Evolutionary conservation across 2,113 vertebrate genomes (phyloP).

Genomic region (Proteles cristata): DNA sequence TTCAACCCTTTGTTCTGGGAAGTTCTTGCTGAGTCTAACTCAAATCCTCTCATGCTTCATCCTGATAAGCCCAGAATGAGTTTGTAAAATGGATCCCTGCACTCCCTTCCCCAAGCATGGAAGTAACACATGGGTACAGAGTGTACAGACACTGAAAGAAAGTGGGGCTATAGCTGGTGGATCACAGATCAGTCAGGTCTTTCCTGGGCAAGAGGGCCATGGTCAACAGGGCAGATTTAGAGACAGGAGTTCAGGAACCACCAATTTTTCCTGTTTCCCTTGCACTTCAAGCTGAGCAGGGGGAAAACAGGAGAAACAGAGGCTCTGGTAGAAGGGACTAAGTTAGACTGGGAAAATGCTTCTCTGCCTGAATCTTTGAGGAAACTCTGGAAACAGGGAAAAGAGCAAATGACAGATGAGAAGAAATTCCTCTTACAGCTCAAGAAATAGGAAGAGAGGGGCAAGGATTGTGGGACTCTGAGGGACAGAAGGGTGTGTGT

Average conservation of each 20-base stretch:
- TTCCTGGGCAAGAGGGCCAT: too few species aligned
- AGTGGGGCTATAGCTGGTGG: too few species aligned
- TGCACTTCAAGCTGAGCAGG: too few species aligned
- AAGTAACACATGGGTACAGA: neutral
- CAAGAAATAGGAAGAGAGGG: neutral
- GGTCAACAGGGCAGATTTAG: too few species aligned
- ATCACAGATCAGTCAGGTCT: too few species aligned
- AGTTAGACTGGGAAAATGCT: neutral
- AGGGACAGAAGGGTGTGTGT: too few species aligned
- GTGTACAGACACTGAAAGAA: too few species aligned
- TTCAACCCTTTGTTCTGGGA: neutral
- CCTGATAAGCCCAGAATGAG: neutral
- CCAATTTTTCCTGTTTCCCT: neutral
- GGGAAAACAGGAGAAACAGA: neutral
- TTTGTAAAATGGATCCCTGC: neutral
- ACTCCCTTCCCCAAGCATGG: too few species aligned
- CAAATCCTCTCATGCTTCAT: neutral
- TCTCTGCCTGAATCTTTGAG: neutral
- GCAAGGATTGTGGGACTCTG: too few species aligned
- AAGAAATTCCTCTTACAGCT: neutral
- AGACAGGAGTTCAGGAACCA: neutral
- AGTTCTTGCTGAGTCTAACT: neutral
- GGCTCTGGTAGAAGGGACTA: neutral
- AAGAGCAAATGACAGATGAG: neutral
- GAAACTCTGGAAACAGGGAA: neutral